These are phyloP conservation scores for Amblyjoppa fuscipennis DNA, from an alignment of 2,888 invertebrate species.

Conservation along the genomic window DNA sequence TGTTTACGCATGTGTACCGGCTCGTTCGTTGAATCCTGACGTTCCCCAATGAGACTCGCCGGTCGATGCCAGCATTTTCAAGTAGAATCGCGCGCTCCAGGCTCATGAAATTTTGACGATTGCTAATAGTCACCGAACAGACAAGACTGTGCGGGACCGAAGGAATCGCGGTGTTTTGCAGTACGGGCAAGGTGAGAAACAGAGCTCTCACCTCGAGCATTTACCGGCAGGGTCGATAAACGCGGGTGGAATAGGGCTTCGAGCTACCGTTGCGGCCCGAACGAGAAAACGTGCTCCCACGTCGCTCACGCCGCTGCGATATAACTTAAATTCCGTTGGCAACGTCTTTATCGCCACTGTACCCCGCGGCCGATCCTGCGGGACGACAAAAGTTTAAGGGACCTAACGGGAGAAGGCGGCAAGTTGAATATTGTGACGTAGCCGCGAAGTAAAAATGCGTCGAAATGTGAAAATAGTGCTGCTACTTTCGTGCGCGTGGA, in stretches of 20 bases:
- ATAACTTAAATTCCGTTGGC: conserved; percentile 12
- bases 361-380: neutral
- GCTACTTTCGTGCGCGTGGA: conserved; percentile 88
- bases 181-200: conserved; percentile 34
- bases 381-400: conserved; percentile 21
- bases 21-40: neutral
- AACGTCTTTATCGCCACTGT: neutral
- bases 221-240: conserved; percentile 71
- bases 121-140: neutral
- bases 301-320: neutral
- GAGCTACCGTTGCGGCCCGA: conserved; percentile 22
- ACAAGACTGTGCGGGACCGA: neutral
- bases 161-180: conserved; percentile 3
- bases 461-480: conserved; percentile 88
- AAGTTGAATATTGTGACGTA: conserved; percentile 11
- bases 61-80: neutral
- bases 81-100: neutral
- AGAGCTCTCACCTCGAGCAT: conserved; percentile 47
- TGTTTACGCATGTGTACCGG: conserved; percentile 13
- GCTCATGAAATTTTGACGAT: neutral
- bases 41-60: neutral
- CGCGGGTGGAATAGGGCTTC: conserved; percentile 47
- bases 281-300: conserved; percentile 57
- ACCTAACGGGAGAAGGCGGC: conserved; percentile 1
- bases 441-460: conserved; percentile 85